Percentiles rank a stretch among this genome's conserved stretches.
These are phyloP conservation scores for Drosophila quasianomalipes DNA, from an alignment of 2,888 invertebrate species.

Conservation along the genomic window DNA sequence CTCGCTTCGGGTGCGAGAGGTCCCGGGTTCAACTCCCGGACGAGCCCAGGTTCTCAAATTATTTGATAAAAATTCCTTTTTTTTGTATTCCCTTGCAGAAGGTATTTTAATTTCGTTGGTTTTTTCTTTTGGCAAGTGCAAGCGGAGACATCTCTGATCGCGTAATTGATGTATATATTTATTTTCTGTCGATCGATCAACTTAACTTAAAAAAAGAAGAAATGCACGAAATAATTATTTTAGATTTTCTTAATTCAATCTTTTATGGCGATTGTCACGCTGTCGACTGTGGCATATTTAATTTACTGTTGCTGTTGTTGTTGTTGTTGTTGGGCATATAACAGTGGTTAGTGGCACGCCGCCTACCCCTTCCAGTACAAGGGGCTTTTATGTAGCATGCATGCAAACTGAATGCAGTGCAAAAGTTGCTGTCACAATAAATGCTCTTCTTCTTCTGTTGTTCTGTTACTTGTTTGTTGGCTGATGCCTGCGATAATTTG, in stretches of 20 bases:
- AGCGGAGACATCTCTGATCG: background rate
- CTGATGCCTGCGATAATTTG: constrained; percentile 42
- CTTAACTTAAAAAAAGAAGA: background rate
- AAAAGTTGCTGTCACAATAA: background rate
- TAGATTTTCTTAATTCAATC: background rate
- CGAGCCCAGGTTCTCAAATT: constrained; percentile 62
- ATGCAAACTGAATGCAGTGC: background rate
- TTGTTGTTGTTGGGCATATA: background rate
- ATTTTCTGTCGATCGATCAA: background rate
- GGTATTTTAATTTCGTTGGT: background rate
- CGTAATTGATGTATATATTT: background rate
- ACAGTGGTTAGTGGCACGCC: background rate
- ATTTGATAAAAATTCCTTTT: background rate
- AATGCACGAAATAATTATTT: background rate
- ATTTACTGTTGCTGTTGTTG: constrained; percentile 1
- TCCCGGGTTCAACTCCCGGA: constrained; percentile 83
- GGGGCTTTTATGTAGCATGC: background rate
- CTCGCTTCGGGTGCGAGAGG: constrained; percentile 83
- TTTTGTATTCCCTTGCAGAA: background rate
- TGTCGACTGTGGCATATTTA: background rate
- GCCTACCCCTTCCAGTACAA: background rate
- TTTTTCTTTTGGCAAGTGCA: background rate
- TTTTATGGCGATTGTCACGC: constrained; percentile 2
- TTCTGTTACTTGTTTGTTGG: background rate
- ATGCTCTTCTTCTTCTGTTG: background rate